Evolutionary conservation across 1,140 invertebrate species (phyloP).

Genomic region (Brachionus calyciflorus): DNA sequence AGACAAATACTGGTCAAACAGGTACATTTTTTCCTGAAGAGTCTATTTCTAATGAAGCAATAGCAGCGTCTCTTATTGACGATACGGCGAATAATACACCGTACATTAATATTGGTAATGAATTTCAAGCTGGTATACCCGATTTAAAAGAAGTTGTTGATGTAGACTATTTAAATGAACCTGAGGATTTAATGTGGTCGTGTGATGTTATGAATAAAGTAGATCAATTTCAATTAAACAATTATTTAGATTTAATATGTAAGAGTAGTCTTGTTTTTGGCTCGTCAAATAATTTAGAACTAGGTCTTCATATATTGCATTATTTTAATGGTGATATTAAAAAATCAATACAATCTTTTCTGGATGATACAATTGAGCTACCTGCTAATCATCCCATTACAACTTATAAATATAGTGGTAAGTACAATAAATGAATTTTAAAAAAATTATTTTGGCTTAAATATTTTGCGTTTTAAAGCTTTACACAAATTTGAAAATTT

Average conservation of each 20-base stretch:
- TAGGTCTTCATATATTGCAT: slow-evolving; percentile 22
- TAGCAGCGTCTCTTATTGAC: slow-evolving; percentile 30
- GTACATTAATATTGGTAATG: slow-evolving; percentile 83
- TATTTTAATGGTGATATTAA: slow-evolving; percentile 42
- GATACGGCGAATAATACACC: slow-evolving; percentile 57
- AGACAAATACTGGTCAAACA: background rate
- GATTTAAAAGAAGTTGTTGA: slow-evolving; percentile 48
- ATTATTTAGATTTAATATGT: slow-evolving; percentile 35
- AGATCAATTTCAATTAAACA: background rate
- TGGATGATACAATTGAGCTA: slow-evolving; percentile 45
- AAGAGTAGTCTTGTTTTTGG: slow-evolving; percentile 22
- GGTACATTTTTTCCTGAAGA: slow-evolving; percentile 31
- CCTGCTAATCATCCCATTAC: slow-evolving; percentile 42
- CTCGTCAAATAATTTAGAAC: slow-evolving; percentile 42
- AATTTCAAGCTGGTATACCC: slow-evolving; percentile 82
- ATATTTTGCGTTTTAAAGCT: too few species aligned
- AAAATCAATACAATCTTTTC: slow-evolving; percentile 29
- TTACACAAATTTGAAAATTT: too few species aligned
- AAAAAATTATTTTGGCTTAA: too few species aligned
- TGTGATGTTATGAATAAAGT: slow-evolving; percentile 5
- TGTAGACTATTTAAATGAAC: background rate
- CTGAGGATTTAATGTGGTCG: slow-evolving; percentile 44
- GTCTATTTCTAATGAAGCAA: background rate
- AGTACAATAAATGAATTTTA: too few species aligned
- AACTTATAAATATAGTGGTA: slow-evolving; percentile 48